Conservation (phyloP, 2,888 invertebrate species). For the Dynastes grantii region DNA sequence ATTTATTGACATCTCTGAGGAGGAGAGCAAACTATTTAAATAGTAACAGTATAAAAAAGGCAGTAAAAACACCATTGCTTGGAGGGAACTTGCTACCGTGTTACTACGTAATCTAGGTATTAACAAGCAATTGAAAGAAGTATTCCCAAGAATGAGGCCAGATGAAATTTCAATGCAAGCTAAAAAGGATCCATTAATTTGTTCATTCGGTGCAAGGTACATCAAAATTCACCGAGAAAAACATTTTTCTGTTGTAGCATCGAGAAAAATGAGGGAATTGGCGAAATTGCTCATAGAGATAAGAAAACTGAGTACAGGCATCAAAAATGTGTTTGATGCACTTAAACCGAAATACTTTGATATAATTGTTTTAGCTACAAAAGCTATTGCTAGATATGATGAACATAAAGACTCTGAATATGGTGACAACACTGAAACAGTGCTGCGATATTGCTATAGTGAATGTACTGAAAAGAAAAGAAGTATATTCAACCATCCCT, state of each 20-base stretch:
- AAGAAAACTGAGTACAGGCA: conserved; percentile 50
- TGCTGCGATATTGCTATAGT: conserved; percentile 58
- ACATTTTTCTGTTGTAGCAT: conserved; percentile 55
- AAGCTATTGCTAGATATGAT: conserved; percentile 56
- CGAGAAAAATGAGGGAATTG: conserved; percentile 55
- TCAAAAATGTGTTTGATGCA: conserved; percentile 51
- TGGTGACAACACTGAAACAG: conserved; percentile 57
- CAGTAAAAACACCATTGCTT: not conserved
- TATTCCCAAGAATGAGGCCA: conserved; percentile 55
- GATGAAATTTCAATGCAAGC: conserved; percentile 52
- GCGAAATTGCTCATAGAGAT: conserved; percentile 53
- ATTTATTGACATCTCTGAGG: conserved; percentile 10
- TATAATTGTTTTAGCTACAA: conserved; percentile 52
- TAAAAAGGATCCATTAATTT: conserved; percentile 50
- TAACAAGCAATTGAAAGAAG: conserved; percentile 51
- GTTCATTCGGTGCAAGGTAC: conserved; percentile 56
- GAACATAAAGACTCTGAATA: conserved; percentile 56
- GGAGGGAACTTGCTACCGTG: conserved; percentile 47
- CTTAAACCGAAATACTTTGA: conserved; percentile 55
- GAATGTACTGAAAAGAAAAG: conserved; percentile 54
- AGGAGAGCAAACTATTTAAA: conserved; percentile 47
- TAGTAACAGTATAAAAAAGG: conserved; percentile 52
- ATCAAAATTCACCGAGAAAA: conserved; percentile 55
- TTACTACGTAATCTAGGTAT: conserved; percentile 45
- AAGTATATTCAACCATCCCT: conserved; percentile 36